Evolutionary conservation across 2,797 vertebrate genomes (phyloP), one percentile per base, ranked within the genome.

Genomic region (Podarcis siculus): DNA sequence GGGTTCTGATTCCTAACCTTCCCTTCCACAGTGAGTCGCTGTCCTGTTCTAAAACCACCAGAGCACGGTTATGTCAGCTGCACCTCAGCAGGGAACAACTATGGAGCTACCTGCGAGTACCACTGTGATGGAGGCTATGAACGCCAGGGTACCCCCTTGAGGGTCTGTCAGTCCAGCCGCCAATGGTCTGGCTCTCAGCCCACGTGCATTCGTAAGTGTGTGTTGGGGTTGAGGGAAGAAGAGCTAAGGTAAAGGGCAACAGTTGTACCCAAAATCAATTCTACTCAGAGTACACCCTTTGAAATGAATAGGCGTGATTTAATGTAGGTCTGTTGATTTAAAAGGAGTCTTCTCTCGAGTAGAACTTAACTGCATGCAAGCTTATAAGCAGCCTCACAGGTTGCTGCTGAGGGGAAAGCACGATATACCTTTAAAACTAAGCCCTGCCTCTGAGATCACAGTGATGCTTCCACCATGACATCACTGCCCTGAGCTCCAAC

Each of bases 31-130:
- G 97, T 98, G 91, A 97, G 97, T 93, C 97, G 98, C 93, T 99
- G 99, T 93, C 95, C 97, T 0, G 85, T 79, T 2, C 96, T 99
- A 55, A 95, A 97, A 89, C 92, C 97, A 0, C 98, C 98, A 0
- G 92, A 98, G 92, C 98, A 99, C 0, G 98, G 98, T 25, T 98
- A 97, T 95, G 90, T 99, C 91, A 98, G 96, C 92, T 99, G 99
- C 92, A 97, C 98, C 83, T 98, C 98, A 0, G 98, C 97, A 0
- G 95, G 97, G 67, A 98, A 98, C 92, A 99, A 99, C 96, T 99
- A 98, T 0, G 98, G 99, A 0, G 98, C 98, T 3, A 95, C 93
- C 4, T 99, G 99, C 90, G 98, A 99, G 92, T 98, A 98, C 90
- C 95, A 96, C 89, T 99, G 99, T 21, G 98, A 99, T 0, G 97